Conservation (phyloP, 2,888 invertebrate species). For the Protophormia terraenovae region DNA sequence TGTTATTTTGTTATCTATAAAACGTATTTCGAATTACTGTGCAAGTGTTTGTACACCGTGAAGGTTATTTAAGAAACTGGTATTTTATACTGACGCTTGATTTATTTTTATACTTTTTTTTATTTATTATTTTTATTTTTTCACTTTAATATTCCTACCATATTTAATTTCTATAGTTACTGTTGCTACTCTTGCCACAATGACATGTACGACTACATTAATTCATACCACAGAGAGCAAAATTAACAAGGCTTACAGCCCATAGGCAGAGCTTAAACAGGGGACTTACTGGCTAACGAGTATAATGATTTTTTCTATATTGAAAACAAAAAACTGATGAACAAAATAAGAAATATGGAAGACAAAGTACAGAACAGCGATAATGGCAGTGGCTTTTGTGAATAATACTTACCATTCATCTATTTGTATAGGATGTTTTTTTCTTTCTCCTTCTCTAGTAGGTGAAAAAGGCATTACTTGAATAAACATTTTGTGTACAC, state of each 20-base stretch:
- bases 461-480: background rate
- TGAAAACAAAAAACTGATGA: background rate
- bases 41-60: background rate
- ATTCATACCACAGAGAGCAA: background rate
- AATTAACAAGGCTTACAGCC: background rate
- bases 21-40: background rate
- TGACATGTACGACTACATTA: background rate
- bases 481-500: background rate
- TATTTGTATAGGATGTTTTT: background rate
- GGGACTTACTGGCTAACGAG: background rate
- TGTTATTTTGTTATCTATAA: too few relatives aligned
- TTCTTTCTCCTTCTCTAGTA: background rate
- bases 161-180: slow-evolving; percentile 6
- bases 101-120: background rate
- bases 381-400: background rate
- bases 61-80: background rate
- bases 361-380: background rate
- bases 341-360: too few relatives aligned
- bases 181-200: too few relatives aligned
- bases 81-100: background rate
- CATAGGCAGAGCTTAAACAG: background rate
- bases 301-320: background rate
- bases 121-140: too few relatives aligned
- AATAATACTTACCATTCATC: background rate
- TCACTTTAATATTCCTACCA: background rate